Percentiles rank a stretch among this genome's conserved stretches.
phyloP scores from a whole-genome alignment of 2,113 vertebrate species.

The Pelecanus crispus region DNA sequence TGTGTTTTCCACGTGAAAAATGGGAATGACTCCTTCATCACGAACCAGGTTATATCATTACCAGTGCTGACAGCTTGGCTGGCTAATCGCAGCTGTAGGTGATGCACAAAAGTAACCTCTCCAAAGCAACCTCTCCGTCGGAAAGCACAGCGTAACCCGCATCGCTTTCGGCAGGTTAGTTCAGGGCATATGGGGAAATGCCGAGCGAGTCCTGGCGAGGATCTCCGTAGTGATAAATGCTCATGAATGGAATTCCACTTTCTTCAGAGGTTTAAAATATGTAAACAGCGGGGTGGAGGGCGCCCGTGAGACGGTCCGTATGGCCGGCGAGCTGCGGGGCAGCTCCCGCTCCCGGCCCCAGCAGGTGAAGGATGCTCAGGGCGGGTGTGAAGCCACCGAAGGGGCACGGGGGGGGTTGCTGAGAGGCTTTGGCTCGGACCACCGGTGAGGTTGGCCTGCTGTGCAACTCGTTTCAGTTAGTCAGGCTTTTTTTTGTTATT shows the following conservation, averaged over 20 bases:
- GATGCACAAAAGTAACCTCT: background rate
- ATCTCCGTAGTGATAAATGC: background rate
- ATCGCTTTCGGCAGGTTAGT: background rate
- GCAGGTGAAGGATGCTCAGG: background rate
- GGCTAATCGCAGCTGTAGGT: background rate
- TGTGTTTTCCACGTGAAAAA: background rate
- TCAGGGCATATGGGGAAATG: background rate
- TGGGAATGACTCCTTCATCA: background rate
- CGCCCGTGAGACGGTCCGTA: background rate
- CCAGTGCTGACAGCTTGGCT: background rate
- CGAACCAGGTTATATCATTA: background rate
- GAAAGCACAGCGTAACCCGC: background rate
- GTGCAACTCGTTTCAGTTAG: background rate
- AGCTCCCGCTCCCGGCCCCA: background rate
- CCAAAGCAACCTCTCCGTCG: background rate
- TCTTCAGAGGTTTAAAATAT: background rate
- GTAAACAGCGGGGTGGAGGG: background rate
- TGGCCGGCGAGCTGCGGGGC: background rate
- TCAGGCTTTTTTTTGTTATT: background rate
- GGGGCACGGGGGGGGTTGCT: rapidly evolving
- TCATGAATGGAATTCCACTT: background rate
- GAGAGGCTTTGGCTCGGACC: background rate
- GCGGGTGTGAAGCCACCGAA: background rate
- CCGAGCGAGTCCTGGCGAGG: background rate
- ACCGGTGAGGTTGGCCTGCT: background rate